These are phyloP conservation scores for Pristionchus maxplancki DNA, from an alignment of 2,888 invertebrate species.

Conservation along the genomic window DNA sequence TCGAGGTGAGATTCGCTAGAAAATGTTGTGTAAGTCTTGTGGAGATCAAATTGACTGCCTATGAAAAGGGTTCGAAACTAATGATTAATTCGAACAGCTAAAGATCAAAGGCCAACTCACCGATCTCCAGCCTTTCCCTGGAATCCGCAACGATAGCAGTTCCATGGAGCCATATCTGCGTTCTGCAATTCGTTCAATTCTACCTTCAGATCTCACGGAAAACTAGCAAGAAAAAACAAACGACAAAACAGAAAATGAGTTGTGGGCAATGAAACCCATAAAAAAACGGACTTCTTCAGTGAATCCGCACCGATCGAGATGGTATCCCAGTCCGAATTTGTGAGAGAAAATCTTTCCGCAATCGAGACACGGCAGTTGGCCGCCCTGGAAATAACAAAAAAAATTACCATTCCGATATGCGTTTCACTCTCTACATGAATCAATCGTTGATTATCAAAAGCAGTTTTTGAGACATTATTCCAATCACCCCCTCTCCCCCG, in stretches of 20 bases:
- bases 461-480: background rate
- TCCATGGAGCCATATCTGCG: conserved; percentile 31
- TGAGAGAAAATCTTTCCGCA: conserved; percentile 40
- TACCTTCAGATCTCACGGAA: background rate
- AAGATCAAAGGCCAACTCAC: conserved; percentile 7
- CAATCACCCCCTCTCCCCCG: background rate
- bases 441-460: background rate
- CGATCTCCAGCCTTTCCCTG: background rate
- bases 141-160: conserved; percentile 42
- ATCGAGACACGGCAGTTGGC: conserved; percentile 44
- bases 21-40: no score
- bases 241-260: no score
- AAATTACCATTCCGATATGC: background rate
- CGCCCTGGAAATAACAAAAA: background rate
- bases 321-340: conserved; percentile 2
- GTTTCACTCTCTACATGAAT: background rate
- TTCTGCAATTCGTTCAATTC: background rate
- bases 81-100: no score
- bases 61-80: background rate
- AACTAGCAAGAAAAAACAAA: background rate
- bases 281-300: background rate
- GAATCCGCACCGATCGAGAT: conserved; percentile 47
- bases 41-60: background rate
- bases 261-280: background rate
- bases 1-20: conserved; percentile 1